Conservation (phyloP, 2,797 vertebrate genomes). For the Acanthurus leucopareius region DNA sequence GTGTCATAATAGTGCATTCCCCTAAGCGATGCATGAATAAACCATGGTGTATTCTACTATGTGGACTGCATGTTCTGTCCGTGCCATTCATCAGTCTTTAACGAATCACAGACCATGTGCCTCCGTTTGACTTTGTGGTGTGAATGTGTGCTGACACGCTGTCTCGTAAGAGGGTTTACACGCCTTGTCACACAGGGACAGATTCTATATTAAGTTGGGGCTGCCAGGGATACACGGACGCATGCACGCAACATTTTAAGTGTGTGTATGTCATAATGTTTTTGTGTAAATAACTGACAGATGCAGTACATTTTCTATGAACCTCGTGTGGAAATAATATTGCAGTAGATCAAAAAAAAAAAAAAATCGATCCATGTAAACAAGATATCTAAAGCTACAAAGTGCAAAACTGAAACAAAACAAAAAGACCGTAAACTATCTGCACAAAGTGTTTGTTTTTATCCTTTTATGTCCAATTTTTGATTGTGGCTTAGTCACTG, state of each 20-base stretch:
- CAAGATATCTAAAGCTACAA: constrained; percentile 1
- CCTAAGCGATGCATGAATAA: constrained; percentile 76
- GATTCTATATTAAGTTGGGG: neutral
- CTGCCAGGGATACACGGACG: neutral
- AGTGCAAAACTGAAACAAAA: neutral
- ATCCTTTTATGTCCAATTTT: neutral
- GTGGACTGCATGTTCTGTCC: constrained; percentile 47
- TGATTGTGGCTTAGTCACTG: neutral
- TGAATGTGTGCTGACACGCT: constrained; percentile 57
- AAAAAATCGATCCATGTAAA: neutral
- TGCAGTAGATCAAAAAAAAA: neutral
- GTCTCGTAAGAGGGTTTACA: constrained; percentile 27
- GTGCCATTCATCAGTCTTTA: constrained; percentile 52
- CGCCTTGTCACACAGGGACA: neutral
- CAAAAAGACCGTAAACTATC: neutral
- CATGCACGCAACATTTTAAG: neutral
- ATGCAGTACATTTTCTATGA: neutral
- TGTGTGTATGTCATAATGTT: neutral
- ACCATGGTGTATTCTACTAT: constrained; percentile 62
- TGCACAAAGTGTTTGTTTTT: neutral
- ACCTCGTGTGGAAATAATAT: neutral
- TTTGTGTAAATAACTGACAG: neutral
- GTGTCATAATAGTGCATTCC: constrained; percentile 58
- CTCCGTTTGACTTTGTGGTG: constrained; percentile 26
- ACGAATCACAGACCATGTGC: constrained; percentile 52